Evolutionary conservation across 2,113 vertebrate species (phyloP), one percentile per base, ranked within the genome.

Genomic region (Dicentrarchus labrax): DNA sequence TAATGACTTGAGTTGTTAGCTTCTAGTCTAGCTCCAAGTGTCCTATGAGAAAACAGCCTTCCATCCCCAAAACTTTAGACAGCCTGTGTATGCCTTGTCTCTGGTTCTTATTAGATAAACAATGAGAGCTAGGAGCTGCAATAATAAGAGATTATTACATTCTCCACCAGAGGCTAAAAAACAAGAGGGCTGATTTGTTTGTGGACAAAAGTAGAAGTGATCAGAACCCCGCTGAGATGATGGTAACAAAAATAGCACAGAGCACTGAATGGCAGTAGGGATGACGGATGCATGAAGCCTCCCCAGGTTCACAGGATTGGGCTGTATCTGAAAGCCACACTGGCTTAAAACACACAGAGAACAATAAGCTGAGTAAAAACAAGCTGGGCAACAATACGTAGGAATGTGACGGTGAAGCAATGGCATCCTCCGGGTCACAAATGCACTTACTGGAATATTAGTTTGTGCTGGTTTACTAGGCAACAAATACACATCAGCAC

Each of bases 211-310:
- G 71, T 67, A 47, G 41, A 78, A 86, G 72, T 72, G 80, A 87
- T 83, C 73, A 86, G 72, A 70, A 71, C 69, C 87, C 86, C 5
- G 11, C 76, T 68, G 84, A 78, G 84, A 89, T 77, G 50, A 77
- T 78, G 74, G 80, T 74, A 62, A 87, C 67, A 75, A 59, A 91
- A 84, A 87, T 77, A 84, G 70, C 71, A 67, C 67, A 69, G 68
- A 64, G 71, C 45, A 47, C 48, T 53, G 57, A 82, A 62, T 71
- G 48, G 80, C 50, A 61, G 60, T 43, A 45, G 69, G 62, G 65
- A 80, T 82, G 64, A 86, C 15, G 11, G 36, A 70, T 74, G 64
- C 38, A 60, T 59, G 70, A 80, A 17, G 41, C 53, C 47, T 74
- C 51, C 59, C 78, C 50, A 59, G 38, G 53, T 86, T 89, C 70